Conservation (phyloP, 1,140 invertebrate species). For the Littorina saxatilis region DNA sequence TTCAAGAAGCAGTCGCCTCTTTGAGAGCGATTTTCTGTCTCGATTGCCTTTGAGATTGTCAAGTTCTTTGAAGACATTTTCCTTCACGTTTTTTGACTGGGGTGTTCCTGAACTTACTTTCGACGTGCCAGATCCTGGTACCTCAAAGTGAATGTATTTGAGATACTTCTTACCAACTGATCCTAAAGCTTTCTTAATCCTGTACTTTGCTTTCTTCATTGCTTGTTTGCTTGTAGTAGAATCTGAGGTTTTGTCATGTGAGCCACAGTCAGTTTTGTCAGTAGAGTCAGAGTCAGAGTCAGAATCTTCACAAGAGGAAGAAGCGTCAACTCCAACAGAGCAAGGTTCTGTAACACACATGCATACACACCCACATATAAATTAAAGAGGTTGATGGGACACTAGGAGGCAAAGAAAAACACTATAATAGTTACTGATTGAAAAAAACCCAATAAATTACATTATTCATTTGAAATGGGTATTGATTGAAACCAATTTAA, state of each 20-base stretch:
- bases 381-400: too few species aligned
- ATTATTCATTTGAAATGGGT: too few species aligned
- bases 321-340: too few species aligned
- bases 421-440: too few species aligned
- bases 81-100: not conserved
- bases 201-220: not conserved
- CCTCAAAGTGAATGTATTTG: not conserved
- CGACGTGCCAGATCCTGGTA: not conserved
- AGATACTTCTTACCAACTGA: not conserved
- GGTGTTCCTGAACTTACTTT: not conserved
- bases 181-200: not conserved
- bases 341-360: too few species aligned
- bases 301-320: not conserved
- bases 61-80: not conserved
- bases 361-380: too few species aligned
- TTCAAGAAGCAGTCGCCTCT: not conserved
- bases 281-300: not conserved
- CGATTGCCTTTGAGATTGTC: not conserved
- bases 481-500: too few species aligned
- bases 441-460: too few species aligned
- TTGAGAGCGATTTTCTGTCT: not conserved
- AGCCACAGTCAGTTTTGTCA: not conserved
- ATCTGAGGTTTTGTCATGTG: not conserved
- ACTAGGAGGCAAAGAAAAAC: too few species aligned
- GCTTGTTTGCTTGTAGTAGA: not conserved